Evolutionary conservation across 2,113 vertebrate species (phyloP), one percentile per base, ranked within the genome.

Genomic region (Eira barbara): DNA sequence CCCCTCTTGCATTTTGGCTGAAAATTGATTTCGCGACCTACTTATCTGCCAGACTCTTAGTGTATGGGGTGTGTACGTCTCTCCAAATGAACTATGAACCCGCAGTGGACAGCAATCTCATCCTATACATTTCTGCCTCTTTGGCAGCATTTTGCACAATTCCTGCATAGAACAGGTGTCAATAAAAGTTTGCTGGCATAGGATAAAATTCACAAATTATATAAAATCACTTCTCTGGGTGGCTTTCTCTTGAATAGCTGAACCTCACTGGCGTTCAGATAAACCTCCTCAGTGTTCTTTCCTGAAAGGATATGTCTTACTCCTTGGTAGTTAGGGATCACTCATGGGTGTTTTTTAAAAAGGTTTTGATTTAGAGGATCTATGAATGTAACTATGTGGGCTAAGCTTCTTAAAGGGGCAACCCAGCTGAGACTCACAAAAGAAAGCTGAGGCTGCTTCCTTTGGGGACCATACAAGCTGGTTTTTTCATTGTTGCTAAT

Each of bases 371-470:
- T 97, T 96, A 91, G 88, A 97, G 67, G 47, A 96, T 97, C 95
- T 94, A 4, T 91, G 78, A 92, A 91, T 92, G 79, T 94, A 92
- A 91, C 61, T 67, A 91, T 86, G 73, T 86, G 42, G 89, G 96
- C 92, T 98, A 98, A 97, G 88, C 96, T 97, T 94, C 97, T 97
- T 97, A 97, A 94, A 98, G 96, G 83, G 87, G 78, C 69, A 73
- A 83, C 59, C 95, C 96, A 96, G 87, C 97, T 82, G 97, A 89
- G 97, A 96, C 85, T 79, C 63, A 97, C 90, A 97, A 97, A 96
- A 85, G 86, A 92, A 92, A 92, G 88, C 36, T 0, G 36, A 95
- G 84, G 83, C 87, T 78, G 63, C 76, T 85, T 78, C 93, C 18
- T 79, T 91, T 91, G 86, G 69, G 2, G 5, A 63, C 59, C 17